Base-by-base conservation (phyloP, 2,113 vertebrate species). In the Corydoras sp. region DNA sequence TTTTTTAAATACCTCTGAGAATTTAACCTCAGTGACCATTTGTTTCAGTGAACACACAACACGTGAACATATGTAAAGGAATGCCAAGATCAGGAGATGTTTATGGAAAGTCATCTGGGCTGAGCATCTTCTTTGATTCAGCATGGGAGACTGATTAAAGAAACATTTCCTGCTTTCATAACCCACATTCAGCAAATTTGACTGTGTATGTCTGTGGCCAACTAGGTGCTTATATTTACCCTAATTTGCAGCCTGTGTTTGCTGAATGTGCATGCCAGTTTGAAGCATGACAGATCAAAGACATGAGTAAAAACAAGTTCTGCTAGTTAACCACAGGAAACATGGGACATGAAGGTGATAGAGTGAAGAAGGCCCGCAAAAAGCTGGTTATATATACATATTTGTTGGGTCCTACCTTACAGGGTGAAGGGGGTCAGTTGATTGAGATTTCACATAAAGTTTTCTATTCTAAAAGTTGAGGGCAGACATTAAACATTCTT, bases 231-330 rank as follows among this genome's bases (percentile, higher is more conserved):
- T 62, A 68, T 74, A 35, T 73, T 61, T 68, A 60, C 31, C 65
- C 50, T 50, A 9, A 66, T 53, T 73, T 60, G 56, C 12, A 58
- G 48, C 18, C 18, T 32, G 10, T 59, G 29, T 58, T 50, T 73
- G 55, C 32, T 24, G 10, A 54, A 43, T 8, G 48, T 54, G 29
- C 65, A 56, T 66, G 55, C 63, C 11, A 6, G 51, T 73, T 60
- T 32, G 48, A 29, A 58, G 60, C 56, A 59, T 43, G n/a, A 61
- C 71, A 73, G 56, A 73, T 73, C 49, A 67, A 73, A 61, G 64
- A 35, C 55, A 5, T 13, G 54, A 51, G 48, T 73, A 49, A 73
- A 73, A 35, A 51, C 55, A 64, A n/a, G 48, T 67, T 73, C 58
- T 60, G 49, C 56, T 63, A 48, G 43, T 53, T 61, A 64, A 65